These are phyloP conservation scores for Urechis unicinctus DNA, from an alignment of 2,888 invertebrate species.

Conservation along the genomic window DNA sequence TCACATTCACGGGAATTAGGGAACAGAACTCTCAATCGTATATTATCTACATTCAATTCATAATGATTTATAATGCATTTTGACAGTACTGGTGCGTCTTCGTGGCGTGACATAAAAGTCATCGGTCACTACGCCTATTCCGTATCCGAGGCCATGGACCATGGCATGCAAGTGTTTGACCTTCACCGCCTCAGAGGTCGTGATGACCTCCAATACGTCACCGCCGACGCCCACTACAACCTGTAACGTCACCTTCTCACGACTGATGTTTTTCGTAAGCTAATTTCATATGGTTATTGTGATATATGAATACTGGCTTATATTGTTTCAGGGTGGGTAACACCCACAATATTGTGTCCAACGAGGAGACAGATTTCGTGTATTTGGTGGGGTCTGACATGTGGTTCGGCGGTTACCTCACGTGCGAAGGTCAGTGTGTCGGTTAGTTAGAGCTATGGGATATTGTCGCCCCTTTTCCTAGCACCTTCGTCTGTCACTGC, in stretches of 20 bases:
- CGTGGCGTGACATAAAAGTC: slow-evolving; percentile 17
- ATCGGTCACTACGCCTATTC: slow-evolving; percentile 10
- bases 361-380: slow-evolving; percentile 5
- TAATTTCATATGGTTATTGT: no score
- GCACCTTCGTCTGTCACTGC: no score
- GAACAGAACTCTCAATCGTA: neutral
- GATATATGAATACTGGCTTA: no score
- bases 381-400: slow-evolving; percentile 14
- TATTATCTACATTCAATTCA: neutral
- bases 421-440: no score
- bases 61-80: neutral
- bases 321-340: slow-evolving; percentile 12
- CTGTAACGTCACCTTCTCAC: no score
- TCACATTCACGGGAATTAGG: neutral
- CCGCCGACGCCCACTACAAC: no score
- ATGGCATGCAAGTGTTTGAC: slow-evolving; percentile 13
- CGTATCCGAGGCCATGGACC: slow-evolving; percentile 12
- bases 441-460: no score
- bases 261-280: no score
- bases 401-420: neutral
- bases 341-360: slow-evolving; percentile 14
- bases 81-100: slow-evolving; percentile 1
- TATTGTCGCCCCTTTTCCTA: no score
- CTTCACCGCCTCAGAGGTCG: neutral
- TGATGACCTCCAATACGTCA: no score